phyloP scores from a whole-genome alignment of 2,888 invertebrate genomes.

The Eulithis testata region DNA sequence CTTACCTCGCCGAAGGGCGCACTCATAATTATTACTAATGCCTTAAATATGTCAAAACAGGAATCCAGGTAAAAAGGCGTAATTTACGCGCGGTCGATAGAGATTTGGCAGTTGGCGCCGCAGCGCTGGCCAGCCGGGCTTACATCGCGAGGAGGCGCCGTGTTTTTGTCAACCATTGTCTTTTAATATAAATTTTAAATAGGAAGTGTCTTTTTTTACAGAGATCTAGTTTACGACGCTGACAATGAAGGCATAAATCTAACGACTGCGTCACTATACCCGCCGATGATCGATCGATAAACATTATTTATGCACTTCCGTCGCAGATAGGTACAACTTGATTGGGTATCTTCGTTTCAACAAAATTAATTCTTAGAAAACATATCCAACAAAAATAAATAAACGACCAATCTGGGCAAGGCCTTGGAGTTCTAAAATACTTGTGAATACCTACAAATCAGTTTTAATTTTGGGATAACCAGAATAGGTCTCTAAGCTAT shows the following conservation, averaged over 20 bases:
- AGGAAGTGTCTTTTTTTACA: slow-evolving; percentile 84
- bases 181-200: slow-evolving; percentile 84
- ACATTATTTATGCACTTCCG: slow-evolving; percentile 84
- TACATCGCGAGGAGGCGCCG: slow-evolving; percentile 78
- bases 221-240: slow-evolving; percentile 84
- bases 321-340: slow-evolving; percentile 54
- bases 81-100: slow-evolving; percentile 84
- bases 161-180: slow-evolving; percentile 84
- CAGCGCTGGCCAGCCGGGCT: slow-evolving; percentile 57
- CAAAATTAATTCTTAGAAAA: slow-evolving; percentile 65
- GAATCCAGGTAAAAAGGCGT: slow-evolving; percentile 85
- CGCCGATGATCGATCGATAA: slow-evolving; percentile 83
- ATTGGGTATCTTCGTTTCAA: slow-evolving; percentile 62
- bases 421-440: neutral
- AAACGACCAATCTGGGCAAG: slow-evolving; percentile 7
- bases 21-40: slow-evolving; percentile 85
- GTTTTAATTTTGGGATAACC: neutral
- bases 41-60: slow-evolving; percentile 85
- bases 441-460: neutral
- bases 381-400: slow-evolving; percentile 44
- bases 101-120: slow-evolving; percentile 85
- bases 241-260: slow-evolving; percentile 84
- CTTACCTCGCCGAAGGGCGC: slow-evolving; percentile 71
- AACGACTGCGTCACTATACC: slow-evolving; percentile 75
- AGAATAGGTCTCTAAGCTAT: neutral